Conservation (phyloP, 1,140 invertebrate species). For the Zeugodacus cucurbitae region DNA sequence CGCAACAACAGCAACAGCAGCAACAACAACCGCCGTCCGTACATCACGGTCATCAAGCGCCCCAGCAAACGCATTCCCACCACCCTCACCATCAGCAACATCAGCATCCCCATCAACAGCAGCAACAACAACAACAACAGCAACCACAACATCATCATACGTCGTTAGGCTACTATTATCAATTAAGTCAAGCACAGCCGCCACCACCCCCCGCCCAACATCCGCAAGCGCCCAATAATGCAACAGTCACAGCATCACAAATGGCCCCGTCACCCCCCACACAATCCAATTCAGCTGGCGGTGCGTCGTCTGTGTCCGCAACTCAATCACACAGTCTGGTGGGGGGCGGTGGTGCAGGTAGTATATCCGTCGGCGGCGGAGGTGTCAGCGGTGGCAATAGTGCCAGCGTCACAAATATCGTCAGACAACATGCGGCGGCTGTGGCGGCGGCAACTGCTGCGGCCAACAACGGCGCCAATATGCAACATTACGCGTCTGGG, state of each 20-base stretch:
- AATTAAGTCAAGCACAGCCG: constrained; percentile 41
- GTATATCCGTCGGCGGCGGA: neutral
- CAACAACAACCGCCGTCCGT: constrained; percentile 16
- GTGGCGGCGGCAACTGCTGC: neutral
- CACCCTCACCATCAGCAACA: constrained; percentile 49
- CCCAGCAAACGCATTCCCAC: constrained; percentile 46
- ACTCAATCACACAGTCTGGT: neutral
- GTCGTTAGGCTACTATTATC: constrained; percentile 50
- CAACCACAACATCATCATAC: constrained; percentile 44
- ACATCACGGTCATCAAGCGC: constrained; percentile 44
- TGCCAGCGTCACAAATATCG: constrained; percentile 16
- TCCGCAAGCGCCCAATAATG: constrained; percentile 54
- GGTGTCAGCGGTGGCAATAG: neutral
- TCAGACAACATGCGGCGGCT: neutral
- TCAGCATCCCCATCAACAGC: constrained; percentile 50
- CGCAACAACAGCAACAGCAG: constrained; percentile 42
- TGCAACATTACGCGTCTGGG: neutral
- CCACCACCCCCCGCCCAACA: constrained; percentile 45
- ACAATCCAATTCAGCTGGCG: constrained; percentile 16
- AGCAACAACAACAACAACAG: constrained; percentile 47
- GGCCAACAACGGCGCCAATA: neutral
- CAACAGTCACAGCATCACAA: constrained; percentile 46
- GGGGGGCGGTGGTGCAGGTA: neutral
- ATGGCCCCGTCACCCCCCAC: constrained; percentile 42
- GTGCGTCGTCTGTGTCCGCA: neutral